Percentiles rank a stretch among this genome's conserved stretches.
Conservation (phyloP, 2,113 vertebrate genomes). For the Pedionomus torquatus region DNA sequence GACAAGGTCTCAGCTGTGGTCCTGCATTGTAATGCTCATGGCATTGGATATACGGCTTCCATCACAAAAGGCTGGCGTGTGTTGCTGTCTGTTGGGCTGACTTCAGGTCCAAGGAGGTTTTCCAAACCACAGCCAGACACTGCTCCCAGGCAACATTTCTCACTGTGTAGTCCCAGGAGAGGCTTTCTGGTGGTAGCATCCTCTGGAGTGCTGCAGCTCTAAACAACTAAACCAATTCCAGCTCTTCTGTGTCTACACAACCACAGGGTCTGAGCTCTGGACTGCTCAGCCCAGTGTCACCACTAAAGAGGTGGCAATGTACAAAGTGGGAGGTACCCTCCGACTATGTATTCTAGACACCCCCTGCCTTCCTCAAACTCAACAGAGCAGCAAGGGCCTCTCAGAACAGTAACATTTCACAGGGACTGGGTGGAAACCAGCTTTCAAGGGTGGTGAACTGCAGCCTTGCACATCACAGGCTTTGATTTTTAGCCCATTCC, state of each 20-base stretch:
- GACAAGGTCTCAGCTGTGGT: background rate
- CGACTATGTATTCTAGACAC: background rate
- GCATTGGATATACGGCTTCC: fast-evolving
- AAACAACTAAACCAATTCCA: background rate
- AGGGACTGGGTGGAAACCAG: background rate
- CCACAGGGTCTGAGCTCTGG: background rate
- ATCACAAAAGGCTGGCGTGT: fast-evolving
- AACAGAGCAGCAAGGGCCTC: background rate
- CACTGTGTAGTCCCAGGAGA: background rate
- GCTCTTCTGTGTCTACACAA: background rate
- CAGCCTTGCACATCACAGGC: background rate
- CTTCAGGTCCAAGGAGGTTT: background rate
- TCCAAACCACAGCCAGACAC: background rate
- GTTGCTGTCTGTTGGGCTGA: background rate
- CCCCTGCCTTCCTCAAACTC: background rate
- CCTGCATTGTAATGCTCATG: background rate
- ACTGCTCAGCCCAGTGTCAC: background rate
- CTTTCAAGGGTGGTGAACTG: background rate
- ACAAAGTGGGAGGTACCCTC: background rate
- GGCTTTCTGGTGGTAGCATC: background rate
- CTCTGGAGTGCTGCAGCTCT: background rate
- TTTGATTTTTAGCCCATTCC: background rate
- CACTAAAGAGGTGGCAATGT: background rate
- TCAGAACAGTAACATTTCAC: background rate
- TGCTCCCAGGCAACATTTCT: background rate